phyloP scores from a whole-genome alignment of 2,797 vertebrate species.

The Heliangelus exortis region DNA sequence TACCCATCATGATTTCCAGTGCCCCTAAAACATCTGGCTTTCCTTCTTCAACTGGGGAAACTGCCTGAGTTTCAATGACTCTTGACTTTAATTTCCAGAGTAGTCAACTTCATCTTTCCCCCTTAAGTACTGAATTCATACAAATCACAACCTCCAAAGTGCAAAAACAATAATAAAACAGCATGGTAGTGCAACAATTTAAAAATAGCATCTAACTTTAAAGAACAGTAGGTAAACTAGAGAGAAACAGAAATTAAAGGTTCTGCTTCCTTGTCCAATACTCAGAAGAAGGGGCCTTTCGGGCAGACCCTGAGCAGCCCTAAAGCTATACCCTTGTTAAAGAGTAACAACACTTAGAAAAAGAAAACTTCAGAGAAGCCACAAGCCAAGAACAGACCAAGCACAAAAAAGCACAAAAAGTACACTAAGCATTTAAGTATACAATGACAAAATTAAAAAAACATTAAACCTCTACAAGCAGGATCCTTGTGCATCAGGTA shows the following conservation, averaged over 20 bases:
- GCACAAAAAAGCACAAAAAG: not conserved
- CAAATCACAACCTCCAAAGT: not conserved
- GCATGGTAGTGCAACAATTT: not conserved
- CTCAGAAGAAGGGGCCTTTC: not conserved
- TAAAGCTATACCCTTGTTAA: not conserved
- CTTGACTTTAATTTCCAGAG: not conserved
- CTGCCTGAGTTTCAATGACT: not conserved
- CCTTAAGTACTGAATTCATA: not conserved
- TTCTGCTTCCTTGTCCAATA: not conserved
- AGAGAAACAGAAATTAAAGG: not conserved
- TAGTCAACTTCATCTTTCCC: accelerated
- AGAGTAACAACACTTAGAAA: not conserved
- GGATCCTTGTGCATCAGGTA: not conserved
- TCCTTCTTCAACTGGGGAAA: not conserved
- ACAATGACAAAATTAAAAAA: not conserved
- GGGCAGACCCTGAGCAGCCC: not conserved
- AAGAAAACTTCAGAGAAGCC: not conserved
- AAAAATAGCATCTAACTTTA: not conserved
- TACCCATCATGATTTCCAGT: not conserved
- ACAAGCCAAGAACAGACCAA: not conserved
- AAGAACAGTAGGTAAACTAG: not conserved
- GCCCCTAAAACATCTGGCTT: not conserved
- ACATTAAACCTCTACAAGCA: not conserved
- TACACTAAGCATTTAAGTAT: not conserved
- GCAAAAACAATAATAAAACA: not conserved